Evolutionary conservation across 2,113 vertebrate genomes (phyloP), one percentile per base, ranked within the genome.

Genomic region (Macquaria australasica): DNA sequence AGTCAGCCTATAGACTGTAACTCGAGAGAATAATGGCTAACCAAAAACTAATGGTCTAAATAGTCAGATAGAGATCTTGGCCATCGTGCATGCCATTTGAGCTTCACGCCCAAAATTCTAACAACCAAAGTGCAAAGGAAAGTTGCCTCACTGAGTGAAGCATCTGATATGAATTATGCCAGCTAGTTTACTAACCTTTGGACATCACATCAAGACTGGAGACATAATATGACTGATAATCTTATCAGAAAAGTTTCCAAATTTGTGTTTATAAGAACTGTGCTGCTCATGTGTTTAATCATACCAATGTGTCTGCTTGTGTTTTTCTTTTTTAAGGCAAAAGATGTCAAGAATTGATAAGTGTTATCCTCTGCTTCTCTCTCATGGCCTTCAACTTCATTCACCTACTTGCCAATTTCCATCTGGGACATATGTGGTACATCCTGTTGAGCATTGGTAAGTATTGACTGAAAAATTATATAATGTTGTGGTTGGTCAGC

Each of bases 271-370:
- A 3, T 31, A 1, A 18, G 8, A 39, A 37, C 34, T 34, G 3
- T 51, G 7, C 10, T 39, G 67, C n/a, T 43, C 4, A 2, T 21
- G 64, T 28, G 25, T 62, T 58, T 43, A 39, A 55, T 67, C 25
- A 5, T 28, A 20, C 16, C 56, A 12, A 60, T 25, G 16, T 58
- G 3, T 69, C 4, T 63, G 4, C 23, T 73, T 39, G 3, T 81
- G 16, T 53, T 56, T 84, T 60, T 59, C 70, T 28, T 50, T 50
- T 86, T 59, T 23, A 10, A 99, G 98, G 97, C 86, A 99, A 99
- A 92, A 94, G 98, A 77, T 94, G 97, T 86, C 98, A 99, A 88
- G 98, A 99, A 92, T 99, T 97, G 98, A 95, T 98, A 53, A 97
- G 96, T 55, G 98, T 99, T 73, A 23, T 97, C 90, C 91, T 99